Conservation (phyloP, 2,888 invertebrate genomes). For the Thymelicus acteon region DNA sequence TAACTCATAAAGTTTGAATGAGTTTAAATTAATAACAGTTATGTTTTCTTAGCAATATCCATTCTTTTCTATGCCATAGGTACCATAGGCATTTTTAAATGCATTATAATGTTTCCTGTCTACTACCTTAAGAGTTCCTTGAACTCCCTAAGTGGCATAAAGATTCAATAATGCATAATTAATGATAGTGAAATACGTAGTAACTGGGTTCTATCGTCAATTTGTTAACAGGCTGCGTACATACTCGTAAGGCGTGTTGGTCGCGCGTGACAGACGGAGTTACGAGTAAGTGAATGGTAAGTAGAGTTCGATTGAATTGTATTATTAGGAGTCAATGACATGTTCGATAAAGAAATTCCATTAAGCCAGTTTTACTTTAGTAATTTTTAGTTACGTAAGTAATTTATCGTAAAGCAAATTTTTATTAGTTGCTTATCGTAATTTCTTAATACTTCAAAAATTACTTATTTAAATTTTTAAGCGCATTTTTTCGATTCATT, state of each 20-base stretch:
- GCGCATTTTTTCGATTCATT: no score
- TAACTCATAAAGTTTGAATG: no score
- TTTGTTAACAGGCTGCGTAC: slow-evolving; percentile 58
- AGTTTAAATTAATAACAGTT: no score
- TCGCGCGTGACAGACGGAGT: slow-evolving; percentile 51
- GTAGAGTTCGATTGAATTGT: slow-evolving; percentile 28
- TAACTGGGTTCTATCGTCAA: slow-evolving; percentile 36
- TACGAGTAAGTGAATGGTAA: slow-evolving; percentile 21
- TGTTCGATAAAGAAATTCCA: background rate
- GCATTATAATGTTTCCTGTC: background rate
- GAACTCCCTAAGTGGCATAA: slow-evolving; percentile 7
- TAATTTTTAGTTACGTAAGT: no score
- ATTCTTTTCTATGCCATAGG: no score
- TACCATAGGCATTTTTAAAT: no score
- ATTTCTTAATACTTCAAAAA: no score
- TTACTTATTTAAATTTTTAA: no score
- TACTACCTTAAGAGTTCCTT: background rate
- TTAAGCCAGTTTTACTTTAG: no score
- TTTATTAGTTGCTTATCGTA: no score
- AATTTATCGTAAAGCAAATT: no score
- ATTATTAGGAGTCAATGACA: slow-evolving; percentile 23
- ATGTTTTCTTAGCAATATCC: no score
- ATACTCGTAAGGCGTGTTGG: slow-evolving; percentile 52
- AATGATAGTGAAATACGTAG: slow-evolving; percentile 4
- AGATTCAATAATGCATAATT: slow-evolving; percentile 10